Evolutionary conservation across 2,113 vertebrate species (phyloP), one percentile per base, ranked within the genome.

Genomic region (Aphyosemion australe): DNA sequence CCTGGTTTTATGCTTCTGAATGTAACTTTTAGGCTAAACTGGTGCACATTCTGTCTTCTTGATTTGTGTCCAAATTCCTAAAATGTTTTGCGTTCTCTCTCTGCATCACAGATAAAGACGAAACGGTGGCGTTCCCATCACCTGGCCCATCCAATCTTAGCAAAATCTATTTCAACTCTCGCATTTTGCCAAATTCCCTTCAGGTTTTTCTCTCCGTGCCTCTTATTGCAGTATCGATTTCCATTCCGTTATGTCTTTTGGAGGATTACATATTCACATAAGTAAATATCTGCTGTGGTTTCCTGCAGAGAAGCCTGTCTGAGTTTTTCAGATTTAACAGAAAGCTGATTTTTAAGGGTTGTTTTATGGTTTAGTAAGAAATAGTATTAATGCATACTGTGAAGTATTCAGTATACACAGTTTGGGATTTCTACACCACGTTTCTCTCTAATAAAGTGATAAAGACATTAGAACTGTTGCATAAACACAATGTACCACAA

Each of bases 181-280:
- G 51, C 58, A 79, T 84, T 78, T 78, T 74, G 62, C 80, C 80
- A 82, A 81, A 83, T 69, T 85, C 76, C 79, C 82, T 85, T 89
- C 83, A 78, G 72, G 52, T 52, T 32, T 65, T 53, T 72, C 71
- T 74, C 55, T 74, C 72, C 67, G 62, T 47, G 74, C 74, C 74
- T 64, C 49, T 85, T 87, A 87, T 85, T 90, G 76, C 81, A 46
- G 26, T 87, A 89, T 90, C 84, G 89, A 89, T 90, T 88, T 87
- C 79, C 81, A 83, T 82, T 82, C 42, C 0, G 12, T 75, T 80
- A 79, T 75, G 75, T 85, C 80, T 86, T 86, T 77, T 79, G 76
- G 75, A 84, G 84, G 78, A 89, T 88, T 86, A 80, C 77, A 89
- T 90, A 86, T 85, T 90, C 85, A 83, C 85, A 85, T 85, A 87